Evolutionary conservation across 1,140 invertebrate species (phyloP), one percentile per base, ranked within the genome.

Genomic region (Drosophila nigrodunni): DNA sequence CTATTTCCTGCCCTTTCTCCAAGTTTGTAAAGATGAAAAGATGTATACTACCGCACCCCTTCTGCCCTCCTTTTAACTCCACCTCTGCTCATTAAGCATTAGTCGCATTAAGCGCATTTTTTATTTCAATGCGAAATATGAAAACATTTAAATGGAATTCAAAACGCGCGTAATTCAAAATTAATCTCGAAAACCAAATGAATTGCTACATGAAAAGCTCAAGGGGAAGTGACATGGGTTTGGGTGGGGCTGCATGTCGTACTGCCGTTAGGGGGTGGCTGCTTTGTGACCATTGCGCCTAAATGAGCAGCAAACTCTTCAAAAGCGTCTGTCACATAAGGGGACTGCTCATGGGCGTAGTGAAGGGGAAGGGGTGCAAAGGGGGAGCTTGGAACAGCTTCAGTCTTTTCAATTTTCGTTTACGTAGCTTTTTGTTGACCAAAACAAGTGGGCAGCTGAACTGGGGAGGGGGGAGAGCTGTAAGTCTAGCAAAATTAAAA

Each of bases 131-230:
- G 73, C 30, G 35, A 34, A 9, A 43, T 6, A 13, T 43, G 25
- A 34, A 50, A 34, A 13, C 78, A 74, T 77, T 86, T 81, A 82
- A 85, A 85, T 82, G 78, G 66, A 54, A 78, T 87, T 81, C 78
- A 85, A 86, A 87, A 80, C 74, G 82, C 77, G 79, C 81, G 80
- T 82, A 87, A 85, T 85, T 86, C 78, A 85, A 81, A 85, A 85
- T 85, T 85, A 85, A 85, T 85, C 82, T 80, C 82, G 68, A 65
- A 77, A 76, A 54, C 70, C 70, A 69, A 70, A 77, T 77, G 78
- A 81, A 82, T 77, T 76, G 64, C 75, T 57, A 74, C 64, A 62
- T 64, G 66, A 75, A 75, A 75, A 70, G 44, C 73, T 43, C 10
- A 52, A 30, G 25, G 25, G 25, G 25, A 30, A 30, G 25, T 30